Conservation (phyloP, 2,797 vertebrate genomes). For the Microctenopoma lineatum region DNA sequence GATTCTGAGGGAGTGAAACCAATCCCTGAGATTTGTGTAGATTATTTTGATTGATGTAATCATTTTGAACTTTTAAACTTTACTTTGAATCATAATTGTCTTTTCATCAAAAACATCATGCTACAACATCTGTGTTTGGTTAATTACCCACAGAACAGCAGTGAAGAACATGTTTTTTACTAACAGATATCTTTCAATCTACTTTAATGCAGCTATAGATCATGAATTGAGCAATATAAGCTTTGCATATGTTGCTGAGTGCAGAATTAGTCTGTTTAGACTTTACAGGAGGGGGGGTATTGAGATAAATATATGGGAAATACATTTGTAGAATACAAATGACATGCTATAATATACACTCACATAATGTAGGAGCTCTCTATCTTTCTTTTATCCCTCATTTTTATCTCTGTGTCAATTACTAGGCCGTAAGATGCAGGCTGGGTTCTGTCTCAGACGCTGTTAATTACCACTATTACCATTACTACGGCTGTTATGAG, state of each 20-base stretch:
- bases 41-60: too few species aligned
- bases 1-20: not conserved
- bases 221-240: too few species aligned
- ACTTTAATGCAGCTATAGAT: too few species aligned
- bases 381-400: constrained; percentile 17
- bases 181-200: too few species aligned
- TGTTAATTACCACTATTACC: constrained; percentile 59
- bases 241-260: not conserved
- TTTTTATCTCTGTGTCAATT: constrained; percentile 35
- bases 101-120: too few species aligned
- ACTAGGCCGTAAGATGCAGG: constrained; percentile 24
- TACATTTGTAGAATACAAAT: not conserved
- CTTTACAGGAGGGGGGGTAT: not conserved
- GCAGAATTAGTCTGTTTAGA: not conserved
- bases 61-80: too few species aligned
- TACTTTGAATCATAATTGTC: too few species aligned
- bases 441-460: constrained; percentile 40
- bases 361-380: not conserved
- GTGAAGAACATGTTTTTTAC: too few species aligned
- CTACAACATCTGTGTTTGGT: too few species aligned
- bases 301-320: not conserved
- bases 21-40: not conserved
- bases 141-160: too few species aligned
- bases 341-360: not conserved
- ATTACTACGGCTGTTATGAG: constrained; percentile 40